These are phyloP conservation scores for Drosophila antonietae DNA, from an alignment of 2,888 invertebrate genomes.

Conservation along the genomic window DNA sequence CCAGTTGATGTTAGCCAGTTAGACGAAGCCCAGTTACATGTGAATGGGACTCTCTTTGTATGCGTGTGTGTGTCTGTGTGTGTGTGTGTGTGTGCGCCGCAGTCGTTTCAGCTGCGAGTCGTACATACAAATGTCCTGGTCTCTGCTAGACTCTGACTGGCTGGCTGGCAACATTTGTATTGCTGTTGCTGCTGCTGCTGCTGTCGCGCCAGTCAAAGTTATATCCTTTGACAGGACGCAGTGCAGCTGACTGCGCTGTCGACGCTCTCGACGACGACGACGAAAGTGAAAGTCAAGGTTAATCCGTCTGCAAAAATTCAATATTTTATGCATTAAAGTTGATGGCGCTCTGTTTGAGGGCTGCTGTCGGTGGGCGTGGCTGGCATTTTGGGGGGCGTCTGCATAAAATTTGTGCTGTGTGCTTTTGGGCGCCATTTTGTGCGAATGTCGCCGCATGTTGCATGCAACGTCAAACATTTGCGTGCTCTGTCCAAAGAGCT, in stretches of 20 bases:
- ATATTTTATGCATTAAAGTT: conserved; percentile 83
- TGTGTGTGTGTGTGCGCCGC: conserved; percentile 33
- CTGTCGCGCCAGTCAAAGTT: conserved; percentile 77
- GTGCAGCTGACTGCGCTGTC: conserved; percentile 50
- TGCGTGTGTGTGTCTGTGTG: conserved; percentile 26
- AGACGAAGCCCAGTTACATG: conserved; percentile 56
- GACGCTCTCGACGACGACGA: conserved; percentile 17
- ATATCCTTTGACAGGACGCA: conserved; percentile 83
- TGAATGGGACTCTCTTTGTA: conserved; percentile 9
- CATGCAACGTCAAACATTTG: conserved; percentile 48
- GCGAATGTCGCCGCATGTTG: conserved; percentile 44
- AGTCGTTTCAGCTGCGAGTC: conserved; percentile 58
- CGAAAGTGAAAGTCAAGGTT: conserved; percentile 85
- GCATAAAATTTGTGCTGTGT: conserved; percentile 65
- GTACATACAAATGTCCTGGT: conserved; percentile 79
- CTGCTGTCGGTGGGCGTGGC: conserved; percentile 2
- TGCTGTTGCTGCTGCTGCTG: conserved; percentile 57
- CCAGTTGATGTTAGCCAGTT: conserved; percentile 71
- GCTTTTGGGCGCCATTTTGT: conserved; percentile 77
- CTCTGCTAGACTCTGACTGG: conserved; percentile 41
- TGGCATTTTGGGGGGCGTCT: conserved; percentile 20
- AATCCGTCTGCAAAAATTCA: conserved; percentile 84
- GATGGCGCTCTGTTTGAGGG: conserved; percentile 45
- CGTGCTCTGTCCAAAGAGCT: conserved; percentile 35
- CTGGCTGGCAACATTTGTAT: conserved; percentile 70